Evolutionary conservation across 2,888 invertebrate species (phyloP).

Genomic region (Drepanosiphum platanoidis): DNA sequence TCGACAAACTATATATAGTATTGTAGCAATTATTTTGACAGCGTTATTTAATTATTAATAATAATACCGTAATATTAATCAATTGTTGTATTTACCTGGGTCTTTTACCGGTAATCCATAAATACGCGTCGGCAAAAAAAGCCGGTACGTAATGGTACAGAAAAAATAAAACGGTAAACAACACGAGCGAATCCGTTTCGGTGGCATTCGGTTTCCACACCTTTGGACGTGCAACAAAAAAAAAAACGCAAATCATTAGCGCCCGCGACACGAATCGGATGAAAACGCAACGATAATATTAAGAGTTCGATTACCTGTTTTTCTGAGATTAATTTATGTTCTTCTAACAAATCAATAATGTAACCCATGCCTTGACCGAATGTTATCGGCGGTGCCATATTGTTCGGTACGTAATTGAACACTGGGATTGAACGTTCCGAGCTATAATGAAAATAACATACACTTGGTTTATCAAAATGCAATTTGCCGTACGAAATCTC

Average conservation of each 20-base stretch:
- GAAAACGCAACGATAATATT: too few relatives aligned
- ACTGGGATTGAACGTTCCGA: slow-evolving; percentile 33
- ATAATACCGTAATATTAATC: too few relatives aligned
- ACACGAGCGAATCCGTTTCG: not conserved
- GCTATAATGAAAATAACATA: not conserved
- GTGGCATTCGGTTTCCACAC: not conserved
- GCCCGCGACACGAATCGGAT: too few relatives aligned
- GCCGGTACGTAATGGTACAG: slow-evolving; percentile 42
- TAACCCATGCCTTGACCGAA: not conserved
- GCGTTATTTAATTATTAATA: too few relatives aligned
- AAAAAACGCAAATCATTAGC: too few relatives aligned
- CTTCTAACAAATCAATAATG: not conserved
- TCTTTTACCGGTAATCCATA: slow-evolving; percentile 21
- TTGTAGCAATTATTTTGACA: too few relatives aligned
- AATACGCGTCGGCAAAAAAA: not conserved
- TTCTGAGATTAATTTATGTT: not conserved
- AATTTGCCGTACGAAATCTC: not conserved
- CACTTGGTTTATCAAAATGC: not conserved
- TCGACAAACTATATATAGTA: too few relatives aligned
- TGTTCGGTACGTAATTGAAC: slow-evolving; percentile 26
- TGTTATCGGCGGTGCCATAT: not conserved
- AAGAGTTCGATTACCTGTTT: not conserved
- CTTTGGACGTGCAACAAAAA: not conserved
- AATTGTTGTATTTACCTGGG: slow-evolving; percentile 10
- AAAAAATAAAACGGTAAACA: slow-evolving; percentile 1